Conservation (phyloP, 2,113 vertebrate species). For the Damaliscus lunatus region DNA sequence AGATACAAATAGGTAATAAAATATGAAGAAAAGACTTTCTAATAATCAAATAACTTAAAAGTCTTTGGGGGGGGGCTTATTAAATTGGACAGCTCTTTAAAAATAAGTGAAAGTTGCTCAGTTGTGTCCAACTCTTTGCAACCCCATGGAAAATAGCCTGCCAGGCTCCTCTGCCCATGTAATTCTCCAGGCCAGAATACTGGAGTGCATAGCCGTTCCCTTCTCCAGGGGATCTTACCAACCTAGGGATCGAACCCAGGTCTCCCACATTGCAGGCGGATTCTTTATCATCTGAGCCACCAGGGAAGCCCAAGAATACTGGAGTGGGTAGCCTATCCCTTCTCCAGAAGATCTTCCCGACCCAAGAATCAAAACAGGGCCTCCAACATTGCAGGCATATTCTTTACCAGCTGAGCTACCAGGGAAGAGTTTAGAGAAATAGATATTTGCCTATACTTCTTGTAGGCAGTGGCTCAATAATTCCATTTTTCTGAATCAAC, state of each 20-base stretch:
- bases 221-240: background rate
- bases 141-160: background rate
- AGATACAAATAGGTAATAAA: background rate
- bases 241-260: background rate
- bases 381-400: background rate
- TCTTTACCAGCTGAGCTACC: background rate
- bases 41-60: slow-evolving; percentile 8
- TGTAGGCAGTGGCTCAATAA: background rate
- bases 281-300: background rate
- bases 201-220: background rate
- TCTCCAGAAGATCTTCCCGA: background rate
- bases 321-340: background rate
- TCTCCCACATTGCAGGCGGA: background rate
- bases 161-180: background rate
- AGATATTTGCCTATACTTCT: background rate
- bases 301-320: background rate
- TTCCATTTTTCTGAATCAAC: slow-evolving; percentile 20
- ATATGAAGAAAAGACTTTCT: background rate
- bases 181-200: background rate
- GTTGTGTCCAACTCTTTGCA: background rate
- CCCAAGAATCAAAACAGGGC: background rate
- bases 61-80: background rate
- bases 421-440: background rate
- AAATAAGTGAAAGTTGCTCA: background rate
- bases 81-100: background rate